Percentiles rank a stretch among this genome's conserved stretches.
Evolutionary conservation across 2,888 invertebrate genomes (phyloP).

Genomic region (Pocota personata): DNA sequence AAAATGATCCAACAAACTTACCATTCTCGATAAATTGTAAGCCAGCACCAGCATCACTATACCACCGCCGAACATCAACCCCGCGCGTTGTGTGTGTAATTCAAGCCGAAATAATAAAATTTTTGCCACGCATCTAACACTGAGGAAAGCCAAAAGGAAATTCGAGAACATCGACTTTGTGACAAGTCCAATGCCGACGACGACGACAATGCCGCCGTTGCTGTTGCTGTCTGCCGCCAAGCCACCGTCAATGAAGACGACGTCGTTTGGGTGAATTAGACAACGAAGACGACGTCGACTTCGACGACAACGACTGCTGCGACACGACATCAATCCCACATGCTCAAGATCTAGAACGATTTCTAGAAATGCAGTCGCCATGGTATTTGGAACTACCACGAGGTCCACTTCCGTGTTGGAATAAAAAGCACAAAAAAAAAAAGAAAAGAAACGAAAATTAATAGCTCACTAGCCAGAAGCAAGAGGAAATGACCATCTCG

Average conservation of each 20-base stretch:
- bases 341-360: conserved; percentile 72
- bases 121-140: conserved; percentile 68
- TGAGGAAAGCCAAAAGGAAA: conserved; percentile 54
- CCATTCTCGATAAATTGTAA: conserved; percentile 67
- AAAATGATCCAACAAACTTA: conserved; percentile 63
- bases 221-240: conserved; percentile 18
- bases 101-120: conserved; percentile 69
- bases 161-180: conserved; percentile 72
- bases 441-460: conserved; percentile 66
- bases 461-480: conserved; percentile 73
- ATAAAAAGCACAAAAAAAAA: conserved; percentile 3
- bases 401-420: conserved; percentile 67
- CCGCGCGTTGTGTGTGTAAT: conserved; percentile 44
- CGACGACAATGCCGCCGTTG: conserved; percentile 7
- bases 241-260: conserved; percentile 55
- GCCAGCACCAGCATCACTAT: conserved; percentile 2
- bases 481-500: conserved; percentile 69
- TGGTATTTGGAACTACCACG: conserved; percentile 72
- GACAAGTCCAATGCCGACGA: conserved; percentile 64
- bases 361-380: conserved; percentile 69
- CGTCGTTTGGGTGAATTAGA: conserved; percentile 32
- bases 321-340: conserved; percentile 73
- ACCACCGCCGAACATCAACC: conserved; percentile 50
- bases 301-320: conserved; percentile 45
- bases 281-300: conserved; percentile 36